Base-by-base conservation (phyloP, 2,888 invertebrate genomes). In the Noctua fimbriata region DNA sequence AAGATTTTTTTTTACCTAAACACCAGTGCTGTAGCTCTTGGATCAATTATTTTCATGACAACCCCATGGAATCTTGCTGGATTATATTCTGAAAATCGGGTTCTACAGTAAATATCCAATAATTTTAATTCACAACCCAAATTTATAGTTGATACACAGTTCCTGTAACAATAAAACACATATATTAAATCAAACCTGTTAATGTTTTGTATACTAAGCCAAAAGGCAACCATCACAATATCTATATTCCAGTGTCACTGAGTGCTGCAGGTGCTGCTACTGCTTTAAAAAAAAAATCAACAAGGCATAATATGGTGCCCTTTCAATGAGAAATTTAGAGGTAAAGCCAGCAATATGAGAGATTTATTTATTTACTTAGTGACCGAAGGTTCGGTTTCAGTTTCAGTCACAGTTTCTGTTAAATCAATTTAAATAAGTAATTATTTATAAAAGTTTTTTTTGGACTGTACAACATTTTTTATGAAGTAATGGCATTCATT, bases 51-150 rank as follows among this genome's bases (percentile, higher is more conserved):
- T 91, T 98, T 97, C 98, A 98, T 98, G 0, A 98, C 98, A 28
- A 98, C 97, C 21, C 98, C 98, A 91, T 98, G 98, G 92, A 98
- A 98, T 87, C 98, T 97, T 12, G 98, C 97, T 16, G 98, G 98
- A 91, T 98, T 98, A 90, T 98, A 98, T 94, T 98, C 98, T 0
- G 98, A 98, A 94, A 98, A 98, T 85, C 98, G 97, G 7, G 98
- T 98, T 74, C 98, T 97, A 83, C 98, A 98, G 92, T 98, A 98
- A 78, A 98, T 98, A 81, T 97, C 97, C 89, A 98, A 97, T 58
- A 98, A 95, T 91, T 98, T 97, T 78, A 98, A 94, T 91, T 98
- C 97, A 92, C 98, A 98, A 32, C 97, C 97, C 83, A 98, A 95
- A 90, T 98, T 98, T 0, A 98, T 98, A 12, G 98, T 98, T 44